A percentile compares a stretch with the other conserved stretches of the same genome.
Conservation (phyloP, 1,140 invertebrate genomes). For the Triops cancriformis region DNA sequence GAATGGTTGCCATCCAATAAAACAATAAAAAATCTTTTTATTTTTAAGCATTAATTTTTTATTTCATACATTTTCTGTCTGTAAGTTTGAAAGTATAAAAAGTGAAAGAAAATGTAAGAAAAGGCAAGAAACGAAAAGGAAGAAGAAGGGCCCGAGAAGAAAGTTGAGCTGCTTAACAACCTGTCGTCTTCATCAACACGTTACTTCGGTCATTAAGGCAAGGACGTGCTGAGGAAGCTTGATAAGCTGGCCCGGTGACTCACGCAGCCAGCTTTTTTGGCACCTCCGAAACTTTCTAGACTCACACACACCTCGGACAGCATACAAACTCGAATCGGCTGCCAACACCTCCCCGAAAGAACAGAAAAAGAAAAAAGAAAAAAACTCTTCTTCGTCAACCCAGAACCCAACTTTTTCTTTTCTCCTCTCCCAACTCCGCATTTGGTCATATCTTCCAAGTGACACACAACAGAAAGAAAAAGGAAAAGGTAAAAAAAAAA, state of each 20-base stretch:
- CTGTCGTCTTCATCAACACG: conserved; percentile 4
- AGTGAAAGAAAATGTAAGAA: too few relatives aligned
- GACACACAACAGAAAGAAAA: too few relatives aligned
- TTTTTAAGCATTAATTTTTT: too few relatives aligned
- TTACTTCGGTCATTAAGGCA: conserved; percentile 6
- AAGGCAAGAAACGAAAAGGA: background rate
- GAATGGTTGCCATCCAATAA: conserved; percentile 44
- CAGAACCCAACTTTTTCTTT: background rate
- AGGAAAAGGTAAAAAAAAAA: background rate
- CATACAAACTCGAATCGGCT: background rate
- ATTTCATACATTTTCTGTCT: too few relatives aligned
- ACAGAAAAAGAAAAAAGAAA: background rate
- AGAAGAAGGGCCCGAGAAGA: background rate
- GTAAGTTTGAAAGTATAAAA: too few relatives aligned
- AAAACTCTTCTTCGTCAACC: background rate
- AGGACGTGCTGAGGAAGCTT: background rate
- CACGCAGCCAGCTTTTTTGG: background rate
- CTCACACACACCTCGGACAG: background rate
- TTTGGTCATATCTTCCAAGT: background rate
- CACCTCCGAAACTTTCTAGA: conserved; percentile 4
- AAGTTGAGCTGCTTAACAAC: background rate
- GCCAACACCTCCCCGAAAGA: background rate
- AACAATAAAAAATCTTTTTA: too few relatives aligned
- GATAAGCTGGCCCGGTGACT: background rate
- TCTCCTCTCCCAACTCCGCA: background rate